Base-by-base conservation (phyloP, 2,113 vertebrate genomes). In the Tylochromis polylepis region DNA sequence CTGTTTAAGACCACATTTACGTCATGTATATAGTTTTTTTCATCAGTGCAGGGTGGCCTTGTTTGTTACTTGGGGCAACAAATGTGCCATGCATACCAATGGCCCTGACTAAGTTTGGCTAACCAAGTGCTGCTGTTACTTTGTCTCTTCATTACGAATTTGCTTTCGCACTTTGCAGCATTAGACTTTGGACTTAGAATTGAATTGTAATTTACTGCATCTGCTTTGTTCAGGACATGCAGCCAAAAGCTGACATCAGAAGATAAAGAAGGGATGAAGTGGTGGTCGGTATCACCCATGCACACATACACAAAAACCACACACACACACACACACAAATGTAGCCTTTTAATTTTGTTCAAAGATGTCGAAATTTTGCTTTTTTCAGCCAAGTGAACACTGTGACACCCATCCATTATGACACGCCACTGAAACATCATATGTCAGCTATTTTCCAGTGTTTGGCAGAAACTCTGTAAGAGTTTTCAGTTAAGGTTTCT, bases 401-500 rank as follows among this genome's bases (percentile, higher is more conserved):
- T 11, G 20, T 22, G 51, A 88, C 79, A 85, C 59, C 79, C 51
- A 62, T 88, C 65, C 18, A 46, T 59, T 72, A 87, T 79, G 81
- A 91, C 81, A 82, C 18, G 43, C 67, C 67, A 60, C 59, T 56
- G 27, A 87, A 86, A 65, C 75, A 75, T 87, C 79, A 82, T 2
- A 56, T 72, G 91, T 92, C 88, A 85, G 85, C 82, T 59, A 46
- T 92, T 93, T 90, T 86, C 79, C 85, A 90, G 77, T 8, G 41
- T 83, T 58, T 84, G 86, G 83, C 83, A 85, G 56, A 65, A 82
- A 65, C 22, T 86, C 81, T 87, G 79, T 85, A 85, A 88, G 80
- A 90, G 81, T 88, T 90, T 91, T 92, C 86, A 89, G 91, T 93
- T 79, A 87, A 88, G 60, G 87, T 89, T 83, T 90, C 62, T 31